These are phyloP conservation scores for Planiliza haematocheilus DNA, from an alignment of 2,113 vertebrate species.

Conservation along the genomic window DNA sequence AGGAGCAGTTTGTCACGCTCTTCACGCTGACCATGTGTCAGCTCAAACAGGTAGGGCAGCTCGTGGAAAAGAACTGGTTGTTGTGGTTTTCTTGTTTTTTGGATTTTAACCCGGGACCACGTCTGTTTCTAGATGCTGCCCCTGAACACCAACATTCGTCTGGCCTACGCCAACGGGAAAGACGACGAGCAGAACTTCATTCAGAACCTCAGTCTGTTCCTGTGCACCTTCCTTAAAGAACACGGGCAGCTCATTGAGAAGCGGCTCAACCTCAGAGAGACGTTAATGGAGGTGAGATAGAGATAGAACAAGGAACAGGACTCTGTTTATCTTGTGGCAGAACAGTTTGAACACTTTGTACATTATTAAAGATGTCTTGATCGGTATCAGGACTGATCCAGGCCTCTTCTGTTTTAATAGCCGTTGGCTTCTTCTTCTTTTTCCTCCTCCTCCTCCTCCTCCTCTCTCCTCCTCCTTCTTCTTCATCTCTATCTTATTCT, in stretches of 20 bases:
- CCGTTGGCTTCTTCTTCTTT: no score
- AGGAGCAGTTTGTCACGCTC: slow-evolving; percentile 97
- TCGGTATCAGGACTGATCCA: no score
- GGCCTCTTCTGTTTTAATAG: no score
- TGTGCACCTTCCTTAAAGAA: slow-evolving; percentile 98
- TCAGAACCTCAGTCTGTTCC: slow-evolving; percentile 98
- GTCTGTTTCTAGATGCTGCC: slow-evolving; percentile 92
- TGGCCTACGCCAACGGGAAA: slow-evolving; percentile 97
- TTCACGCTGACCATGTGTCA: slow-evolving; percentile 99
- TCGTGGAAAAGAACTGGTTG: not conserved
- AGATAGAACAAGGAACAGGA: not conserved
- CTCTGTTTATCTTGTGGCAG: no score
- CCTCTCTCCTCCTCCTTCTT: no score
- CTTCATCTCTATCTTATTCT: no score
- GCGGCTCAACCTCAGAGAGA: slow-evolving; percentile 95
- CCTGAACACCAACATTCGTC: slow-evolving; percentile 96
- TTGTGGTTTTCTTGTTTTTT: not conserved
- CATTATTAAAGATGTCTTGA: no score
- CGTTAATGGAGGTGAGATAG: slow-evolving; percentile 95
- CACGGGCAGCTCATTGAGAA: slow-evolving; percentile 98
- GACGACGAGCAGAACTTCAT: slow-evolving; percentile 99
- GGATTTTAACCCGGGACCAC: not conserved
- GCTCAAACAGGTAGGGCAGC: slow-evolving; percentile 88
- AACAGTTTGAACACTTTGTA: no score
- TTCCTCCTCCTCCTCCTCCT: no score